These are phyloP conservation scores for Hyperopisus bebe DNA, from an alignment of 2,113 vertebrate species.

Conservation along the genomic window DNA sequence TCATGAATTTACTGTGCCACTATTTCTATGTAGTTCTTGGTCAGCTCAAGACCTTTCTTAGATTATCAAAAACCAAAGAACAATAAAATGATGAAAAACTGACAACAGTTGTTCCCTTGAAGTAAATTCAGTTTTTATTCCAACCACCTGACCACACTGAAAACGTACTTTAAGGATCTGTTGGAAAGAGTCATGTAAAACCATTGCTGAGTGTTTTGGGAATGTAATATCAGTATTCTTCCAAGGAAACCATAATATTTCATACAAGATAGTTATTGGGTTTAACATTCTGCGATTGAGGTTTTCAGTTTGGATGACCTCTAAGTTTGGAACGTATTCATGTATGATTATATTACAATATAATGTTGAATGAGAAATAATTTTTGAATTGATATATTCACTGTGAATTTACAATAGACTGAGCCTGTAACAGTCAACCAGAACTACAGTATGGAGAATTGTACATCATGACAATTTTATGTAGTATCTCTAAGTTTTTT, in stretches of 20 bases:
- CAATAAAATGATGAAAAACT: not conserved
- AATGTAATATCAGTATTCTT: not conserved
- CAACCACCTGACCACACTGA: not conserved
- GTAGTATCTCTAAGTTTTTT: not conserved
- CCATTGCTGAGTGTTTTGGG: not conserved
- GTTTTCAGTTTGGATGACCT: not conserved
- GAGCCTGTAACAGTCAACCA: not conserved
- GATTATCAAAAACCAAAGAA: not conserved
- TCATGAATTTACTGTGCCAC: not conserved
- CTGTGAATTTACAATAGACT: not conserved
- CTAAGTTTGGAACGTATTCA: not conserved
- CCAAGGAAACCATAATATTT: not conserved
- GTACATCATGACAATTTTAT: not conserved
- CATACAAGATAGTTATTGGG: not conserved
- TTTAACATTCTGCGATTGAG: not conserved
- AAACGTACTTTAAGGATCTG: not conserved
- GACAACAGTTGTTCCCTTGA: not conserved
- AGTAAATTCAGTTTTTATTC: not conserved
- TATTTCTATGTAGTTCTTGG: not conserved
- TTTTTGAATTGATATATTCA: not conserved
- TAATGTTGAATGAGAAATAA: not conserved
- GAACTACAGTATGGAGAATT: not conserved
- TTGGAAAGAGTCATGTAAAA: not conserved
- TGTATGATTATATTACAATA: not conserved
- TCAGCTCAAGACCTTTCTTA: not conserved